Conservation (phyloP, 2,113 vertebrate genomes). For the Zapus hudsonius region DNA sequence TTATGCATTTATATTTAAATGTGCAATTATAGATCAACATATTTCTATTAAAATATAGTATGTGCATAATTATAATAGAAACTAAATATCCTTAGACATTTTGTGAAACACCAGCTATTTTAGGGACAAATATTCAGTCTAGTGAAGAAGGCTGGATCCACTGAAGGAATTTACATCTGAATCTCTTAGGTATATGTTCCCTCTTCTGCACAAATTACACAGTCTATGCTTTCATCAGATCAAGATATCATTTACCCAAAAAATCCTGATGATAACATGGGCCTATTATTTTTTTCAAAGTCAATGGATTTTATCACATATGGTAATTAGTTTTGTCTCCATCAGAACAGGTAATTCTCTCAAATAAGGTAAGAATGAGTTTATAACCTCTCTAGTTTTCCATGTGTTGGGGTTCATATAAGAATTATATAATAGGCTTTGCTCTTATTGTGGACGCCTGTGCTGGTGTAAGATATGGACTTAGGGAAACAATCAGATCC, state of each 20-base stretch:
- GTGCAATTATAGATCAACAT: background rate
- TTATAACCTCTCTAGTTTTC: background rate
- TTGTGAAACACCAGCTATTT: background rate
- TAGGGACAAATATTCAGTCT: background rate
- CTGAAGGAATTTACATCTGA: background rate
- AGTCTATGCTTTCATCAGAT: background rate
- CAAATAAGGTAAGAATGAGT: background rate
- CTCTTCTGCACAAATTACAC: background rate
- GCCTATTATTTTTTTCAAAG: conserved; percentile 36
- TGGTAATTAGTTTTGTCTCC: background rate
- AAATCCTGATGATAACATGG: background rate
- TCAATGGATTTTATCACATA: background rate
- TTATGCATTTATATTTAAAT: conserved; percentile 30
- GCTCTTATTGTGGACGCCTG: background rate
- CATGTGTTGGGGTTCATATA: background rate
- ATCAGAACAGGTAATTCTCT: background rate
- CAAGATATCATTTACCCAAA: background rate
- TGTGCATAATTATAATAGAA: conserved; percentile 18
- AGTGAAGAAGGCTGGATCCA: background rate
- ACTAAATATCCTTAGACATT: background rate
- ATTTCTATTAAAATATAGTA: conserved; percentile 14
- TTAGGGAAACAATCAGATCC: background rate
- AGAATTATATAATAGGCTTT: background rate
- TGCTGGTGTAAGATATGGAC: background rate
- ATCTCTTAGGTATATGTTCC: background rate